Evolutionary conservation across 2,888 invertebrate species (phyloP).

Genomic region (Drosophila antonietae): DNA sequence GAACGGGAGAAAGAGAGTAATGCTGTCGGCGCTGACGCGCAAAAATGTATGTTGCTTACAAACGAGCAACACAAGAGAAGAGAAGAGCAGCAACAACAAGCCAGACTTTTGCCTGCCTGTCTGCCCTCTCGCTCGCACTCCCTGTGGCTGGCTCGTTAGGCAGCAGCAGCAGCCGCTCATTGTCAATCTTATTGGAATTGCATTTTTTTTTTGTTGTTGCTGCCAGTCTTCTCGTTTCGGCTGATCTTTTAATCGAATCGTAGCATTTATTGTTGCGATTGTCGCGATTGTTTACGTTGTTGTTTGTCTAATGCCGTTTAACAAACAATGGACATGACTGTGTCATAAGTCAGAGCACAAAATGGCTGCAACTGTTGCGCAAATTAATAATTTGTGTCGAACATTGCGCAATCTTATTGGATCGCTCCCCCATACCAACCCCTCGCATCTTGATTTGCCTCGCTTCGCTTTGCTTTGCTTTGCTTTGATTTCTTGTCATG

Average conservation of each 20-base stretch:
- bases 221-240: slow-evolving; percentile 47
- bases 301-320: slow-evolving; percentile 75
- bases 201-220: slow-evolving; percentile 14
- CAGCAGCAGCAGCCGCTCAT: slow-evolving; percentile 38
- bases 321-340: slow-evolving; percentile 71
- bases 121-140: slow-evolving; percentile 22
- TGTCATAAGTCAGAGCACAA: slow-evolving; percentile 70
- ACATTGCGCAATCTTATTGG: slow-evolving; percentile 42
- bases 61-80: slow-evolving; percentile 67
- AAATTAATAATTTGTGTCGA: slow-evolving; percentile 70
- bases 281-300: slow-evolving; percentile 54
- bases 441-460: slow-evolving; percentile 3
- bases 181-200: slow-evolving; percentile 68
- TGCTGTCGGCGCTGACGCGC: slow-evolving; percentile 70
- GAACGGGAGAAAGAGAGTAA: slow-evolving; percentile 5
- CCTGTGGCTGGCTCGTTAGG: slow-evolving; percentile 33
- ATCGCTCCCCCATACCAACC: neutral
- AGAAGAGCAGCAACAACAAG: slow-evolving; percentile 15
- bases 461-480: slow-evolving; percentile 23
- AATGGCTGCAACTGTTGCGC: slow-evolving; percentile 71
- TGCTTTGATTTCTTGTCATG: slow-evolving; percentile 56
- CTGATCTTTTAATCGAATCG: slow-evolving; percentile 81
- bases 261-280: slow-evolving; percentile 78
- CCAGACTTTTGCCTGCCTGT: slow-evolving; percentile 2
- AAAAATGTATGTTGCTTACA: slow-evolving; percentile 80